Base-by-base conservation (phyloP, 53 echinoderm and acorn worm species). In the Echinometra lucunter region DNA sequence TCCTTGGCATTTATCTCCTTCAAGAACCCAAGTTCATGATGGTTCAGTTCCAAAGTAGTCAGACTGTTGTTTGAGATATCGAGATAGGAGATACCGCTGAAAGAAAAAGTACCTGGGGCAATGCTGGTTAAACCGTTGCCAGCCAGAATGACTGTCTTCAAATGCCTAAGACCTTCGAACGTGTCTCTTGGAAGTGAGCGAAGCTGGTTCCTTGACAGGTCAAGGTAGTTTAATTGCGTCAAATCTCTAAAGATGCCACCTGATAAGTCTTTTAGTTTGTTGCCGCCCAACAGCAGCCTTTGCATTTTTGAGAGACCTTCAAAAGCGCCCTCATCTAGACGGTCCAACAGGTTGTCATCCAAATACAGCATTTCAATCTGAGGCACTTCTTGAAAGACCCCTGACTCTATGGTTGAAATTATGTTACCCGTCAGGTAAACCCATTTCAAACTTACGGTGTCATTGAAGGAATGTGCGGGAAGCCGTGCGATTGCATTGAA, bases 371-470 rank as follows among this genome's bases (percentile, higher is more conserved):
- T 66, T 37, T 88, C 47, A 7, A 94, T 45, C 56, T 63, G 40
- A 19, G 88, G 94, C 15, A 34, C 40, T 88, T 94, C 94, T 23
- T 88, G 87, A 34, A 94, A 94, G 34, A 94, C 88, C 19, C 88
- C 88, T 6, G 88, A 25, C 30, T 45, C 94, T 19, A 94, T 69
- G 13, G 45, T 44, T 0, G 28, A 8, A 37, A 94, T 87, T 21
- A 32, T 42, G 49, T 94, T 94, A 18, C 88, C 19, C 28, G 88
- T 87, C 44, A 94, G 89, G 49, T 94, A 94, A 66, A 94, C 40
- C 87, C 88, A 94, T 89, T 35, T 66, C 88, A 94, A 37, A 30
- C 88, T 89, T 1, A 15, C 5, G 19, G 88, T 87, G 27, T 94
- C 88, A 19, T 88, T 94, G 49, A 94, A 89, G 32, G 88, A 38